Conservation (phyloP, 1,140 invertebrate species). For the Drosophila dunni region DNA sequence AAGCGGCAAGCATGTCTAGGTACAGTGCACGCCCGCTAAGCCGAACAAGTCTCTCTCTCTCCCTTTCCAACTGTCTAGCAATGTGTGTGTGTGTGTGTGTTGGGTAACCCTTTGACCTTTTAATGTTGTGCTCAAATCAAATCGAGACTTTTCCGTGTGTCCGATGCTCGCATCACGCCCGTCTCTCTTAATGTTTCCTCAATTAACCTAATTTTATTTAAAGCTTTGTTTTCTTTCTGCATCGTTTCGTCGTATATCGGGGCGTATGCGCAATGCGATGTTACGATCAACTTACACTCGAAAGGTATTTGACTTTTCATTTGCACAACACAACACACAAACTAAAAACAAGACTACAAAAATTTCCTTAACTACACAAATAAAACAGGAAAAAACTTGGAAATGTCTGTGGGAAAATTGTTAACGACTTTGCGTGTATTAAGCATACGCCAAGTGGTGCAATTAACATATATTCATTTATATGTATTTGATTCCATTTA, state of each 20-base stretch:
- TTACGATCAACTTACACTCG: slow-evolving; percentile 15
- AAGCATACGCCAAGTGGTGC: slow-evolving; percentile 7
- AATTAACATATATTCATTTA: neutral
- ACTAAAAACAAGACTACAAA: neutral
- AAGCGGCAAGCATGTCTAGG: slow-evolving; percentile 46
- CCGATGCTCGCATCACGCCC: slow-evolving; percentile 77
- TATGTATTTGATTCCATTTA: neutral
- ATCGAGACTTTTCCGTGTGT: slow-evolving; percentile 55
- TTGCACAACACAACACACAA: slow-evolving; percentile 18
- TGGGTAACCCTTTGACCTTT: slow-evolving; percentile 65
- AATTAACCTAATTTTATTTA: slow-evolving; percentile 72
- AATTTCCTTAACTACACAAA: slow-evolving; percentile 10
- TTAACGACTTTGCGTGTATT: neutral
- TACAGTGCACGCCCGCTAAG: slow-evolving; percentile 47
- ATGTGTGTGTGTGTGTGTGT: neutral
- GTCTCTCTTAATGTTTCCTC: slow-evolving; percentile 71
- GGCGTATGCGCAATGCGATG: slow-evolving; percentile 74
- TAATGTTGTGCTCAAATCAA: slow-evolving; percentile 76
- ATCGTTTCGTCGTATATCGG: slow-evolving; percentile 27
- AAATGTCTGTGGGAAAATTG: neutral
- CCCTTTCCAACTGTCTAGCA: neutral
- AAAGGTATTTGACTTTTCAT: slow-evolving; percentile 33
- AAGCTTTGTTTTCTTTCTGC: slow-evolving; percentile 2
- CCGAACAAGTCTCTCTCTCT: slow-evolving; percentile 4
- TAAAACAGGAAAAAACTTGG: slow-evolving; percentile 9